Percentiles rank a stretch among this genome's conserved stretches.
phyloP scores from a whole-genome alignment of 2,888 invertebrate species.

The Corbicula japonica region DNA sequence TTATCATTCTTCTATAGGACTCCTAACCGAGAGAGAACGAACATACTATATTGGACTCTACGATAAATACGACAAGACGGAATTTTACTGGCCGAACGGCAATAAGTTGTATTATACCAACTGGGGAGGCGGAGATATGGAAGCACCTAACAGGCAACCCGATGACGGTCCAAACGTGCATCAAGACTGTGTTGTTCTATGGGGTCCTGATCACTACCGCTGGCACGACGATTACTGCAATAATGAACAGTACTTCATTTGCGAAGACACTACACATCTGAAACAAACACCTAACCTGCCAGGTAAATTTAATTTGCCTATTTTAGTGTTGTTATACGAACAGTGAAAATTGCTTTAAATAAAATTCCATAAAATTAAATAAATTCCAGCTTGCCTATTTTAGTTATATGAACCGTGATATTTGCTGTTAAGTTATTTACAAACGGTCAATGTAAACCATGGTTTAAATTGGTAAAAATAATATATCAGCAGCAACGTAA shows the following conservation, averaged over 20 bases:
- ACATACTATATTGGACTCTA: constrained; percentile 21
- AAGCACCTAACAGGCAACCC: constrained; percentile 4
- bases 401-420: too few species aligned
- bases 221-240: constrained; percentile 28
- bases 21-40: neutral
- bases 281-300: too few species aligned
- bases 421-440: too few species aligned
- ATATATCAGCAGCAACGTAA: too few species aligned
- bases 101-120: constrained; percentile 24
- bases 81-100: constrained; percentile 40
- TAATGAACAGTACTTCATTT: constrained; percentile 12
- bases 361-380: too few species aligned
- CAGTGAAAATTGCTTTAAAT: too few species aligned
- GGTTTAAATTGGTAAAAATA: too few species aligned
- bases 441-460: too few species aligned
- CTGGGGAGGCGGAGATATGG: constrained; percentile 33
- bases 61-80: constrained; percentile 16
- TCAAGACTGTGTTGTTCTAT: constrained; percentile 25
- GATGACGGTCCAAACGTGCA: neutral
- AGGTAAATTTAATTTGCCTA: too few species aligned
- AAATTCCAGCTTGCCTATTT: too few species aligned
- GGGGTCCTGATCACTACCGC: constrained; percentile 19
- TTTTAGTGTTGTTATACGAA: too few species aligned
- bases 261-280: constrained; percentile 8
- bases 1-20: neutral